Conservation (phyloP, 2,888 invertebrate genomes). For the Cataglyphis altisquamis region DNA sequence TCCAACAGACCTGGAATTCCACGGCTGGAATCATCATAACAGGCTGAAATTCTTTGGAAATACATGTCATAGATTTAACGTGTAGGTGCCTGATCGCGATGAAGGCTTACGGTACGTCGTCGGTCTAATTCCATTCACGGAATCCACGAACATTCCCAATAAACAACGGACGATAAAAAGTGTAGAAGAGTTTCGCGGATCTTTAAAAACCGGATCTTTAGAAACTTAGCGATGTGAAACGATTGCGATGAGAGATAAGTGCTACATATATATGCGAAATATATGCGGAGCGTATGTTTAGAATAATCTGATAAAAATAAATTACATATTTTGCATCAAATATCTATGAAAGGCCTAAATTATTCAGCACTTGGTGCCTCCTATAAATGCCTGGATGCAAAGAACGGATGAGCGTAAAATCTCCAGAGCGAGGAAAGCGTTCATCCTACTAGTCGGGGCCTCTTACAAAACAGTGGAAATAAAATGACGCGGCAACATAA, state of each 20-base stretch:
- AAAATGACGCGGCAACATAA: constrained; percentile 68
- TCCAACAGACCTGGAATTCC: constrained; percentile 59
- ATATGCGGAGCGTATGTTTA: neutral
- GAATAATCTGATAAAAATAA: constrained; percentile 8
- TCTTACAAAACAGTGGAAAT: constrained; percentile 68
- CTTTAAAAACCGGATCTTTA: neutral
- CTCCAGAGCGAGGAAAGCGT: constrained; percentile 49
- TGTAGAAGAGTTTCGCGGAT: neutral
- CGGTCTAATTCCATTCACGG: constrained; percentile 55
- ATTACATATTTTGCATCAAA: neutral
- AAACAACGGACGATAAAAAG: constrained; percentile 17
- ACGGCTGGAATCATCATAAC: constrained; percentile 60
- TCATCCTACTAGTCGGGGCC: neutral
- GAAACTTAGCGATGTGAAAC: constrained; percentile 2
- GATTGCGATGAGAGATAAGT: constrained; percentile 2
- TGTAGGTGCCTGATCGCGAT: constrained; percentile 59
- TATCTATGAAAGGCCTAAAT: neutral
- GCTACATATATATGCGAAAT: neutral
- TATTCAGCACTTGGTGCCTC: neutral
- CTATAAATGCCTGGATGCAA: neutral
- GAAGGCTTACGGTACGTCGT: constrained; percentile 56
- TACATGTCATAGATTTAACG: constrained; percentile 52
- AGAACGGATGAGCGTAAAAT: neutral
- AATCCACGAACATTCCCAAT: constrained; percentile 38
- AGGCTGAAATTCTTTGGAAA: constrained; percentile 63